A percentile compares a stretch with the other conserved stretches of the same genome.
Conservation (phyloP, 2,888 invertebrate genomes). For the Amiota mariae region DNA sequence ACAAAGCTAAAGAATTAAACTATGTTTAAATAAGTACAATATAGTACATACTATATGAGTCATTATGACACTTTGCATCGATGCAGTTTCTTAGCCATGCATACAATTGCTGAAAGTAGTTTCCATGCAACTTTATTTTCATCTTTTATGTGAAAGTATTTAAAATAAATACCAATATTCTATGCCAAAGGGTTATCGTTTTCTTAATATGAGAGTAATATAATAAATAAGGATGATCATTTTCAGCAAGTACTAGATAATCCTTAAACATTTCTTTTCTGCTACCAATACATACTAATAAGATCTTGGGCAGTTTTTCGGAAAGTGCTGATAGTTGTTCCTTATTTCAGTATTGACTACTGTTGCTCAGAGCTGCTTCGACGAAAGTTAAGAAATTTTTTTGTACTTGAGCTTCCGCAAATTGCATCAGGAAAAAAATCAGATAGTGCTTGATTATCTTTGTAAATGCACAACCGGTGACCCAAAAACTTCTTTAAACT, state of each 20-base stretch:
- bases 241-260: slow-evolving; percentile 92
- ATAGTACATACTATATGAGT: background rate
- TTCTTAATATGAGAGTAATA: too few relatives aligned
- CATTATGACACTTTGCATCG: slow-evolving; percentile 75
- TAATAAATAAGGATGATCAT: slow-evolving; percentile 79
- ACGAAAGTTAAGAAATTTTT: slow-evolving; percentile 74
- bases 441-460: too few relatives aligned
- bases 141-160: too few relatives aligned
- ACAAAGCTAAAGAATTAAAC: slow-evolving; percentile 74
- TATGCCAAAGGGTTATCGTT: too few relatives aligned
- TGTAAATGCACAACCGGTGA: too few relatives aligned
- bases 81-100: slow-evolving; percentile 89
- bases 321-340: slow-evolving; percentile 79
- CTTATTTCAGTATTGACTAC: slow-evolving; percentile 83
- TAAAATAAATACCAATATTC: too few relatives aligned
- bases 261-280: slow-evolving; percentile 78
- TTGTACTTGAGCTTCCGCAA: slow-evolving; percentile 63
- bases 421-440: slow-evolving; percentile 46
- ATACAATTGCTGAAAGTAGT: slow-evolving; percentile 92
- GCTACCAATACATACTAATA: slow-evolving; percentile 72
- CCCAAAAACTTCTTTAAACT: too few relatives aligned
- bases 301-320: too few relatives aligned
- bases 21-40: slow-evolving; percentile 69
- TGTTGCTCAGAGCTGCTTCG: slow-evolving; percentile 79
- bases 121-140: slow-evolving; percentile 79